Conservation (phyloP, 2,888 invertebrate species). For the Mechanitis messenoides region DNA sequence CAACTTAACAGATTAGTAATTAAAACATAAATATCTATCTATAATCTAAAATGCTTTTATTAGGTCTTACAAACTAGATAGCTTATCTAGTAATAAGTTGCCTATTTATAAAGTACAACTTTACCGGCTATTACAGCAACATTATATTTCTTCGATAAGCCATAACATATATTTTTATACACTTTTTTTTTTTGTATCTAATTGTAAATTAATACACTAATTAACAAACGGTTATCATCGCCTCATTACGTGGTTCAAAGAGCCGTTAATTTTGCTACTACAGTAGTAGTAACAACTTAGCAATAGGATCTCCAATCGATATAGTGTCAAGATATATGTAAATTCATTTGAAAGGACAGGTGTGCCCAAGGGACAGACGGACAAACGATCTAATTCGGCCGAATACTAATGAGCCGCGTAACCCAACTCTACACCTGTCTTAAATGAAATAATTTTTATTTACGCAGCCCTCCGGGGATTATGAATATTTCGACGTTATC, state of each 20-base stretch:
- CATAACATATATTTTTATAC: no score
- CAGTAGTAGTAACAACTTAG: slow-evolving; percentile 35
- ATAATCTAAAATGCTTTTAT: no score
- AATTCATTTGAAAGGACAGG: slow-evolving; percentile 53
- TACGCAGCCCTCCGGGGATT: slow-evolving; percentile 67
- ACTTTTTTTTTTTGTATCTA: no score
- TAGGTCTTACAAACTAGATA: no score
- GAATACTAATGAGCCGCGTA: slow-evolving; percentile 66
- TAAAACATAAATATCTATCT: no score
- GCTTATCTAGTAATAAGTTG: no score
- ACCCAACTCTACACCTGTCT: slow-evolving; percentile 72
- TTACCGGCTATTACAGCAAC: no score
- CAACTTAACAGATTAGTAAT: no score
- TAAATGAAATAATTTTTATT: slow-evolving; percentile 69
- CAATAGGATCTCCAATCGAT: slow-evolving; percentile 51
- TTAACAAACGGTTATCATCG: slow-evolving; percentile 10
- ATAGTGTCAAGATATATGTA: slow-evolving; percentile 58
- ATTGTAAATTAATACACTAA: not conserved
- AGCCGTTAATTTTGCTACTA: slow-evolving; percentile 35
- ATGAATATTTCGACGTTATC: slow-evolving; percentile 68
- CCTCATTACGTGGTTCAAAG: slow-evolving; percentile 16
- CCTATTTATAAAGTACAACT: no score
- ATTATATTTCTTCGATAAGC: no score
- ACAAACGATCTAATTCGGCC: slow-evolving; percentile 59
- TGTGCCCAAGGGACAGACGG: slow-evolving; percentile 52